Conservation (phyloP, 1,140 invertebrate genomes). For the Cyrtorhinus lividipennis region DNA sequence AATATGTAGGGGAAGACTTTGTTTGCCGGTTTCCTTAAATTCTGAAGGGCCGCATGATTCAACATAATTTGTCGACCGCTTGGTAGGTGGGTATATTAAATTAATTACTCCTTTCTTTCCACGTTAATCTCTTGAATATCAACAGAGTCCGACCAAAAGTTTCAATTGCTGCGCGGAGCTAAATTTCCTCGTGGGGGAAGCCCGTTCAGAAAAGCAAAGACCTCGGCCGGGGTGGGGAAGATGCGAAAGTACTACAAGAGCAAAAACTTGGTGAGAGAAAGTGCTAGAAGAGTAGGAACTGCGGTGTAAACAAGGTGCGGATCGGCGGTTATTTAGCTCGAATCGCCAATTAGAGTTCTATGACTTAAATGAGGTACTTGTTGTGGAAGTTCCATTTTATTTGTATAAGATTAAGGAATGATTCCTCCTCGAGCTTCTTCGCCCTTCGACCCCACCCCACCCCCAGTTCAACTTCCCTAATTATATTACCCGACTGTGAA, state of each 20-base stretch:
- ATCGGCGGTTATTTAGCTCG: constrained; percentile 6
- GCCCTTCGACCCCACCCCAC: not conserved
- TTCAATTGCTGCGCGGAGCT: not conserved
- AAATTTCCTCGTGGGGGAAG: not conserved
- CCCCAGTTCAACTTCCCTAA: not conserved
- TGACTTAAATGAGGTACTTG: constrained; percentile 8
- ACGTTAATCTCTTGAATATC: not conserved
- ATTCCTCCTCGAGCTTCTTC: not conserved
- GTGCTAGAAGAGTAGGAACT: constrained; percentile 8
- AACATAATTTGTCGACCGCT: too few species aligned
- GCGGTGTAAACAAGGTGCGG: constrained; percentile 9
- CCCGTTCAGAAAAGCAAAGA: not conserved
- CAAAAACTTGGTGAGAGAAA: not conserved
- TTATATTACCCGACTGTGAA: constrained; percentile 2
- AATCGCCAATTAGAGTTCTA: constrained; percentile 9
- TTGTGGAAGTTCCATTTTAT: constrained; percentile 8
- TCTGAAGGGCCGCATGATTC: too few species aligned
- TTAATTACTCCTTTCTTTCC: constrained; percentile 2
- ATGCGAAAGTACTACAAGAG: constrained; percentile 1
- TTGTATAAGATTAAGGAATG: constrained; percentile 8
- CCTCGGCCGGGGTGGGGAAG: not conserved
- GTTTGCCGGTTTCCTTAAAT: too few species aligned
- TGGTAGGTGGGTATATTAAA: too few species aligned
- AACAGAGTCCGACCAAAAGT: not conserved
- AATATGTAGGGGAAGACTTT: too few species aligned